phyloP scores from a whole-genome alignment of 2,888 invertebrate genomes.

The Lagria hirta region DNA sequence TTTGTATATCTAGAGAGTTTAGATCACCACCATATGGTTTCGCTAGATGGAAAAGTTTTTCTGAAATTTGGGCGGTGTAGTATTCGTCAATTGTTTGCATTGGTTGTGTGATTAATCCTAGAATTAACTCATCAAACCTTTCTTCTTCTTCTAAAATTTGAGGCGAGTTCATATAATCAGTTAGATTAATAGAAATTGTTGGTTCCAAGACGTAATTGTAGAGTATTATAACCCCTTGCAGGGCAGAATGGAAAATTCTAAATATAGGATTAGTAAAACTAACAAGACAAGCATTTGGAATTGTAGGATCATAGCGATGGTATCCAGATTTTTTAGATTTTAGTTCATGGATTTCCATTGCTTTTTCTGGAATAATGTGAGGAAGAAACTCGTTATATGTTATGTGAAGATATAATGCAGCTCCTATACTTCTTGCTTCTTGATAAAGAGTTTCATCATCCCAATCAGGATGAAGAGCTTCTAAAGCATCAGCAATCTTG shows the following conservation, averaged over 20 bases:
- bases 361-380: constrained; percentile 60
- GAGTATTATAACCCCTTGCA: constrained; percentile 23
- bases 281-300: constrained; percentile 18
- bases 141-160: constrained; percentile 46
- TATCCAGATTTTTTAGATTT: constrained; percentile 53
- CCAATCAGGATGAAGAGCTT: constrained; percentile 55
- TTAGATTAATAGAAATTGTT: constrained; percentile 14
- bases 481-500: constrained; percentile 48
- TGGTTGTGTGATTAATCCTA: constrained; percentile 59
- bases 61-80: constrained; percentile 50
- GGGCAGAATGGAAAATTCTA: constrained; percentile 27
- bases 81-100: constrained; percentile 66
- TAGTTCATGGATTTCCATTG: constrained; percentile 62
- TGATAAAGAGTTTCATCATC: constrained; percentile 54
- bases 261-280: constrained; percentile 23
- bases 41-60: constrained; percentile 55
- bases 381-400: constrained; percentile 76
- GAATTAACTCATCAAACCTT: constrained; percentile 59
- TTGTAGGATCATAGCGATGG: constrained; percentile 36
- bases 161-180: constrained; percentile 21
- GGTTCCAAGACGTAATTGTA: constrained; percentile 16
- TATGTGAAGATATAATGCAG: constrained; percentile 63
- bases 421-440: constrained; percentile 52
- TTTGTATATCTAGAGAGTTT: constrained; percentile 70
- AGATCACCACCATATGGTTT: constrained; percentile 71